Percentiles rank a stretch among this genome's conserved stretches.
Evolutionary conservation across 1,140 invertebrate species (phyloP).

Genomic region (Delia radicum): DNA sequence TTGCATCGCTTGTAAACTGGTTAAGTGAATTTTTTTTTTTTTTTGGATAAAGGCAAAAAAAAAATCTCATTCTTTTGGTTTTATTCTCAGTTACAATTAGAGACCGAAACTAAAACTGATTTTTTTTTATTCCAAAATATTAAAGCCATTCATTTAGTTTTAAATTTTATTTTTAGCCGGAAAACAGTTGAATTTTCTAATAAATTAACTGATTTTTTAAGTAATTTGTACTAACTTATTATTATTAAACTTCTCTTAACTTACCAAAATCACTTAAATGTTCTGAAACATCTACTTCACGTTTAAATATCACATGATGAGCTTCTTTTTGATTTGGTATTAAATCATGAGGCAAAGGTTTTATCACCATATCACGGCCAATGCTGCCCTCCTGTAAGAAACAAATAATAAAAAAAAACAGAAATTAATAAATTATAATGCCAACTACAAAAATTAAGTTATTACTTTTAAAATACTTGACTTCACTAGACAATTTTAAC

Average conservation of each 20-base stretch:
- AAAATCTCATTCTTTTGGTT: no score
- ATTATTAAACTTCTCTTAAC: not conserved
- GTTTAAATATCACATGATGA: slow-evolving; percentile 68
- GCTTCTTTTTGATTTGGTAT: slow-evolving; percentile 54
- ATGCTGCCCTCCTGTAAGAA: slow-evolving; percentile 82
- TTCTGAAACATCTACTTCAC: slow-evolving; percentile 58
- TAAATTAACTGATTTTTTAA: no score
- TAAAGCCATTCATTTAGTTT: no score
- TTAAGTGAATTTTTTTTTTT: no score
- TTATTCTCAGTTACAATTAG: no score
- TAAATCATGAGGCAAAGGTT: slow-evolving; percentile 70
- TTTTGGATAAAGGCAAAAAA: no score
- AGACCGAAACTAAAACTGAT: no score
- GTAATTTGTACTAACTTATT: no score
- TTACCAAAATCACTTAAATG: slow-evolving; percentile 72
- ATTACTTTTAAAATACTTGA: not conserved
- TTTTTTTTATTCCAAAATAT: no score
- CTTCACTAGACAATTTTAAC: not conserved
- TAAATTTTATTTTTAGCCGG: no score
- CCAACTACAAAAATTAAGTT: not conserved
- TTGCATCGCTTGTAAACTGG: no score
- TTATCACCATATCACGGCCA: slow-evolving; percentile 82
- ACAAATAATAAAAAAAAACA: slow-evolving; percentile 3
- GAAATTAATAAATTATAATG: not conserved
- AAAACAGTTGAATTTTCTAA: no score